Evolutionary conservation across 2,797 vertebrate genomes (phyloP).

Genomic region (Hydrocynus forskahlii): DNA sequence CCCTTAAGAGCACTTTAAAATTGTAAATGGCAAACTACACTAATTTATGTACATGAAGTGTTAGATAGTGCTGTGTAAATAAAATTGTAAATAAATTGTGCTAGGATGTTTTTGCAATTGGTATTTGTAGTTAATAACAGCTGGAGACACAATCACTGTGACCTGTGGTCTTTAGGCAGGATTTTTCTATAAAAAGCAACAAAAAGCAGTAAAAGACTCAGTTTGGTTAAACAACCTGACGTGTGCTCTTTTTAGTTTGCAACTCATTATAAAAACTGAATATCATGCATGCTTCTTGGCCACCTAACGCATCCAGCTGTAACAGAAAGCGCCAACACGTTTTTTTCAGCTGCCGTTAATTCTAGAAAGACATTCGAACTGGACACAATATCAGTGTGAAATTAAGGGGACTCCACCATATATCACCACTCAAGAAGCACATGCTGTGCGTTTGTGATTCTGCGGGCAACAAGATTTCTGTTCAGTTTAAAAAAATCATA

Average conservation of each 20-base stretch:
- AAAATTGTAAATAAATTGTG: too few relatives aligned
- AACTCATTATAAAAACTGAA: neutral
- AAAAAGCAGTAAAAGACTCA: too few relatives aligned
- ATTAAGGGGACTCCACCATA: neutral
- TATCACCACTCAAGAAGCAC: neutral
- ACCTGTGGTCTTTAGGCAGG: too few relatives aligned
- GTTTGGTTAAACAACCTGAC: too few relatives aligned
- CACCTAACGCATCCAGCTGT: too few relatives aligned
- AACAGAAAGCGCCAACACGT: neutral
- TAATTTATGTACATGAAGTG: too few relatives aligned
- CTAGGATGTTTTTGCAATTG: too few relatives aligned
- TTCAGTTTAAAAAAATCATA: neutral
- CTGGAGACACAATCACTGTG: neutral
- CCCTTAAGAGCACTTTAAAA: too few relatives aligned
- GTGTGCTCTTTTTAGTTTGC: neutral
- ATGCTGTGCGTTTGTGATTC: neutral
- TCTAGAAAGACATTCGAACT: neutral
- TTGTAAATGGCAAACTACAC: too few relatives aligned
- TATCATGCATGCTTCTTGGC: neutral
- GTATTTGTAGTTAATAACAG: neutral
- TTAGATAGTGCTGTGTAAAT: too few relatives aligned
- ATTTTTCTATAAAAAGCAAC: too few relatives aligned
- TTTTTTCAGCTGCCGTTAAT: neutral
- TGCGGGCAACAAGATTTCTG: neutral
- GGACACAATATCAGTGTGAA: neutral